Conservation (phyloP, 2,797 vertebrate species). For the Taeniopygia guttata region DNA sequence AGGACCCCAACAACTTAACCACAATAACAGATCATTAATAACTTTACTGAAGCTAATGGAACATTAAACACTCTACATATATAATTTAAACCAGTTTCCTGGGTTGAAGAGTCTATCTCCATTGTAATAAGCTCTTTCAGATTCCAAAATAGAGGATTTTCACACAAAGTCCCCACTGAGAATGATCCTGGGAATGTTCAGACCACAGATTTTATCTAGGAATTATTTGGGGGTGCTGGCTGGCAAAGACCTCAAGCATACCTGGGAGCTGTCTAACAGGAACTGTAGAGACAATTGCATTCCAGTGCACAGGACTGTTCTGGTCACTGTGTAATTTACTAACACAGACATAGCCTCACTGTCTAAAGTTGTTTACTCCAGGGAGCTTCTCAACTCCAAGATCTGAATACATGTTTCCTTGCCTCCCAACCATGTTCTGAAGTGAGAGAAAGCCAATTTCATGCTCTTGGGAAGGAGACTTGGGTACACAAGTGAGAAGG, state of each 20-base stretch:
- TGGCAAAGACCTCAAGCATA: background rate
- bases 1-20: background rate
- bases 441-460: background rate
- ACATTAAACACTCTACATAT: background rate
- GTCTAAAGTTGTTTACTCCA: background rate
- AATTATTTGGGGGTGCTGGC: background rate
- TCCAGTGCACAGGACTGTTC: background rate
- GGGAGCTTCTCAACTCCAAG: background rate
- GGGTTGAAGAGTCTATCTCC: background rate
- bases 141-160: background rate
- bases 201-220: background rate
- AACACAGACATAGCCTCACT: background rate
- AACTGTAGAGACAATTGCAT: background rate
- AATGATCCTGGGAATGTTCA: background rate
- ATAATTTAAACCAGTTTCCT: background rate
- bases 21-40: background rate
- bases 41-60: background rate
- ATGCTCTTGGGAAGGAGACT: background rate
- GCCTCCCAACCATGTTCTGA: background rate
- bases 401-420: background rate
- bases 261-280: background rate
- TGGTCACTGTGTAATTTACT: background rate
- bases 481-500: background rate
- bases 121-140: background rate
- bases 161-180: background rate